These are phyloP conservation scores for Spheniscus humboldti DNA, from an alignment of 2,797 vertebrate genomes.

Conservation along the genomic window DNA sequence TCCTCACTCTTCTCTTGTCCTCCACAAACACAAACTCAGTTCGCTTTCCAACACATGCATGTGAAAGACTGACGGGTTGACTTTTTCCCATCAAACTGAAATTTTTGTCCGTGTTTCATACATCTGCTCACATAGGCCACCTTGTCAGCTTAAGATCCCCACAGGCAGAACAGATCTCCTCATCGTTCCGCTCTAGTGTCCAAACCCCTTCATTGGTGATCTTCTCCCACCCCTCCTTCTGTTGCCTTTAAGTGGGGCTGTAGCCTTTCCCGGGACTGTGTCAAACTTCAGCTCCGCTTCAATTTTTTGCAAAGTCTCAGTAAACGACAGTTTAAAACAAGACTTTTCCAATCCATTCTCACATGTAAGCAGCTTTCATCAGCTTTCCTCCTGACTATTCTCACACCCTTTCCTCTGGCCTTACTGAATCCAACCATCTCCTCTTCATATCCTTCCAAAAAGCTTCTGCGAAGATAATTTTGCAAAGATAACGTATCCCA, in stretches of 20 bases:
- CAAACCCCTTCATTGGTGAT: neutral
- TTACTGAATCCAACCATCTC: neutral
- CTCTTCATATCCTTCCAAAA: neutral
- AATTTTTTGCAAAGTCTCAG: neutral
- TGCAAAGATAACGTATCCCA: neutral
- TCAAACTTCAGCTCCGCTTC: neutral
- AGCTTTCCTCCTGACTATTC: neutral
- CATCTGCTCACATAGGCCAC: neutral
- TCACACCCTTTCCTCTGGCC: neutral
- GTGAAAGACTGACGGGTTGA: neutral
- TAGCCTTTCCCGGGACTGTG: neutral
- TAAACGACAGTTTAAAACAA: neutral
- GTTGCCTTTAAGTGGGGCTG: neutral
- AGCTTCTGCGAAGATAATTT: neutral
- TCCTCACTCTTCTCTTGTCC: neutral
- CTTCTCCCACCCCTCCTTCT: neutral
- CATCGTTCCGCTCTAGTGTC: neutral
- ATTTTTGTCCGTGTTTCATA: neutral
- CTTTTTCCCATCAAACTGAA: neutral
- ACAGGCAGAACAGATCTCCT: neutral
- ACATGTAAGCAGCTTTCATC: neutral
- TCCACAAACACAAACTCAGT: neutral
- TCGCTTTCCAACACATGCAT: fast-evolving
- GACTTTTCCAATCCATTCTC: neutral
- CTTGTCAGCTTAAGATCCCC: neutral